phyloP scores from a whole-genome alignment of 2,888 invertebrate species.

The Mantis religiosa region DNA sequence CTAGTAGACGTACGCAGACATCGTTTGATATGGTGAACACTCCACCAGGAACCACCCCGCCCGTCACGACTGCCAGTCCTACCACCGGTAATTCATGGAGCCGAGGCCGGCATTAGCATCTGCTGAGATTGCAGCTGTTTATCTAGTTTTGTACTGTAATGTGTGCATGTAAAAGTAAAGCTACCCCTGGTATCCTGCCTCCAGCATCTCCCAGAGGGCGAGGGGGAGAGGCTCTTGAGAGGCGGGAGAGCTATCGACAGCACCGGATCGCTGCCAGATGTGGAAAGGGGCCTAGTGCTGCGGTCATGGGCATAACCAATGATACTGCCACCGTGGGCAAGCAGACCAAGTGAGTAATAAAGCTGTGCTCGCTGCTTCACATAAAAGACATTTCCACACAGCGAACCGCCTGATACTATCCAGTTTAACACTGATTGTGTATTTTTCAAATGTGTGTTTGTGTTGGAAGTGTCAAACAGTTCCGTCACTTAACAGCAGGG shows the following conservation, averaged over 20 bases:
- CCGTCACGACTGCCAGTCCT: constrained; percentile 47
- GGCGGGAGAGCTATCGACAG: constrained; percentile 44
- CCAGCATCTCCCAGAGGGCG: constrained; percentile 32
- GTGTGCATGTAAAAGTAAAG: constrained; percentile 6
- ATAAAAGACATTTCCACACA: background rate
- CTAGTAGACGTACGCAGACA: constrained; percentile 39
- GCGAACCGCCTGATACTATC: background rate
- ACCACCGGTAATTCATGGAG: constrained; percentile 38
- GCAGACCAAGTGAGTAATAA: constrained; percentile 49
- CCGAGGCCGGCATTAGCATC: constrained; percentile 12
- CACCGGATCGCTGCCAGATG: constrained; percentile 37
- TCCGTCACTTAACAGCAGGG: constrained; percentile 23
- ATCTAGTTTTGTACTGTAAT: constrained; percentile 5
- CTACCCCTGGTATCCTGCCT: constrained; percentile 14
- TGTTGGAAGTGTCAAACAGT: constrained; percentile 45
- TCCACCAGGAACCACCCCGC: constrained; percentile 38
- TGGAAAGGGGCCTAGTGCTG: constrained; percentile 35
- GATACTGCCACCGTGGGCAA: constrained; percentile 38
- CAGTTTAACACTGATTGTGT: background rate
- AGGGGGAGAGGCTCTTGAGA: constrained; percentile 30
- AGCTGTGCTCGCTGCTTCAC: background rate
- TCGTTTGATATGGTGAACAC: constrained; percentile 28
- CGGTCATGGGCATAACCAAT: constrained; percentile 47
- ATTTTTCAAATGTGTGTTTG: constrained; percentile 42
- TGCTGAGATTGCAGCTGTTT: background rate